Percentiles rank a stretch among this genome's conserved stretches.
Evolutionary conservation across 2,888 invertebrate genomes (phyloP).

Genomic region (Azorinus chamasolen): DNA sequence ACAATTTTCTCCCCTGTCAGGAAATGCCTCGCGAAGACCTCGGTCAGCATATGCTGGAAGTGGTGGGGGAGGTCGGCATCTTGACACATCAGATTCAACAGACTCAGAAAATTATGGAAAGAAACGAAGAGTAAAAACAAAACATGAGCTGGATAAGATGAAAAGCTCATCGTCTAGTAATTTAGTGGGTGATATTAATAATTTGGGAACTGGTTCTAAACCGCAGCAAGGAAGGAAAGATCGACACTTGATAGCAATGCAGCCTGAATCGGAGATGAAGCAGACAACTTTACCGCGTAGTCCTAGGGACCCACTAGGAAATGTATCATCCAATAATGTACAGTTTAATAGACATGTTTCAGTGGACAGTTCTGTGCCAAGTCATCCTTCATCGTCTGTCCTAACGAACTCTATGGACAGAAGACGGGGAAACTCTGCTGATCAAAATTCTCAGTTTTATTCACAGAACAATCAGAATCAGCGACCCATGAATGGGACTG

Average conservation of each 20-base stretch:
- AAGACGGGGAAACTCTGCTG: not conserved
- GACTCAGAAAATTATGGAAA: slow-evolving; percentile 75
- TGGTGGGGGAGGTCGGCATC: slow-evolving; percentile 11
- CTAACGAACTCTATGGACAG: slow-evolving; percentile 18
- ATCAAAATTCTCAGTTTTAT: not conserved
- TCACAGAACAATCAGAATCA: slow-evolving; percentile 2
- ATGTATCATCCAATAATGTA: not conserved
- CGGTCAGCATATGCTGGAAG: slow-evolving; percentile 46
- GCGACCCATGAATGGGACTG: slow-evolving; percentile 27
- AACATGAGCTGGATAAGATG: slow-evolving; percentile 75
- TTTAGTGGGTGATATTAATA: slow-evolving; percentile 42
- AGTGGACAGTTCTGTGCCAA: slow-evolving; percentile 9
- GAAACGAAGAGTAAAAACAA: slow-evolving; percentile 66
- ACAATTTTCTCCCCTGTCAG: slow-evolving; percentile 4
- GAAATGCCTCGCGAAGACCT: slow-evolving; percentile 26
- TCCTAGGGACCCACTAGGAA: too few relatives aligned
- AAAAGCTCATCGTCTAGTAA: slow-evolving; percentile 79
- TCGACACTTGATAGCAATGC: slow-evolving; percentile 1
- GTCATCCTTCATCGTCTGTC: not conserved
- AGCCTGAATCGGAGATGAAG: not conserved
- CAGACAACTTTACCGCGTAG: slow-evolving; percentile 7
- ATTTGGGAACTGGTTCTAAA: slow-evolving; percentile 1
- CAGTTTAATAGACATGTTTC: slow-evolving; percentile 23
- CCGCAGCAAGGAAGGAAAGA: not conserved
- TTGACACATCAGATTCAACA: slow-evolving; percentile 79